Evolutionary conservation across 2,797 vertebrate species (phyloP).

Genomic region (Scleropages formosus): DNA sequence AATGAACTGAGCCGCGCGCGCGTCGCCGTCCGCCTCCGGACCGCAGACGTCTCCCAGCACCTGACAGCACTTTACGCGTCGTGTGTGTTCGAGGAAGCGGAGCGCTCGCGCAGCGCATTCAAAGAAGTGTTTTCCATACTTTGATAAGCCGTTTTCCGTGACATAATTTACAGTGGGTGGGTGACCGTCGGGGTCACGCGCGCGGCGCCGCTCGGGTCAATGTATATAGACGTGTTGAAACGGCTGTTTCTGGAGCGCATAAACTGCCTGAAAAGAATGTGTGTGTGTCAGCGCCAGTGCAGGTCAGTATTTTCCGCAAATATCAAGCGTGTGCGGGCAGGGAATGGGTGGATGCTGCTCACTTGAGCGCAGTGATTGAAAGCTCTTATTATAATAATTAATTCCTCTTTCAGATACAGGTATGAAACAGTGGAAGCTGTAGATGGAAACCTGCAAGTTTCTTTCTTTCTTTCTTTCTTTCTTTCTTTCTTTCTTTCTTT

Average conservation of each 20-base stretch:
- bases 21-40: slow-evolving; percentile 49
- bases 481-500: neutral
- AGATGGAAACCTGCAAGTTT: neutral
- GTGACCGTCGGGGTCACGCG: slow-evolving; percentile 34
- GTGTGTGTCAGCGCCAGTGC: slow-evolving; percentile 77
- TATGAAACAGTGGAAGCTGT: neutral
- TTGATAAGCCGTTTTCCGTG: slow-evolving; percentile 21
- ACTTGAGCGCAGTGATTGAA: too few species aligned
- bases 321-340: slow-evolving; percentile 41
- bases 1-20: slow-evolving; percentile 64
- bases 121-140: neutral
- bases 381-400: too few species aligned
- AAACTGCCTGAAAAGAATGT: slow-evolving; percentile 78
- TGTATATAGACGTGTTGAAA: slow-evolving; percentile 83
- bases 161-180: slow-evolving; percentile 9
- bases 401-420: slow-evolving; percentile 5
- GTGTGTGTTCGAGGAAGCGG: slow-evolving; percentile 16
- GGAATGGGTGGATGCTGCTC: too few species aligned
- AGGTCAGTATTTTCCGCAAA: slow-evolving; percentile 71
- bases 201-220: slow-evolving; percentile 56
- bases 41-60: slow-evolving; percentile 10
- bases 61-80: slow-evolving; percentile 13
- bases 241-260: slow-evolving; percentile 75
- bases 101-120: slow-evolving; percentile 17
- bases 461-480: neutral